Evolutionary conservation across 2,888 invertebrate species (phyloP), one percentile per base, ranked within the genome.

Genomic region (Dinocampus coccinellae): DNA sequence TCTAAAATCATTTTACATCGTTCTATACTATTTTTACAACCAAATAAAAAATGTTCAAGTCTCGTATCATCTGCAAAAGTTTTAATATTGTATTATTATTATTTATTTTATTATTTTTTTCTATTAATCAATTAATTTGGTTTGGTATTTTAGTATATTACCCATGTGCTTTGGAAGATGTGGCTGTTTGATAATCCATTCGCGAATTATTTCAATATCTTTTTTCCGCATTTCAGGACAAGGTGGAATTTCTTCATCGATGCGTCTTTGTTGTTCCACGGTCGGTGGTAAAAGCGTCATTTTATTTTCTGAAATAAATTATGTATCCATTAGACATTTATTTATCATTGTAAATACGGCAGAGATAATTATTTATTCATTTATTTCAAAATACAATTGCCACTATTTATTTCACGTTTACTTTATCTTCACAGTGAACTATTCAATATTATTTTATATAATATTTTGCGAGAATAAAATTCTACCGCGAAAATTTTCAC

Each of bases 11-110:
- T 76, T 77, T 88, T 88, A 67, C 87, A 86, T 68, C 84, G 78
- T 66, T 88, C 88, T 11, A 87, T 73, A 72, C 85, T 88, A 76
- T 87, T 87, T 76, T 88, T 88, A 75, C 88, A 88, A 2, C 88
- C 85, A 62, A 85, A 87, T 26, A 88, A 77, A 72, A 88, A 88
- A 52, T 83, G 82, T 62, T 85, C 86, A 61, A 88, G 74, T 73
- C 84, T 83, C 3, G 68, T 76, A 16, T 88, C 86, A 60, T 88
- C 88, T 88, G 76, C 3, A 52, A 68, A 70, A 63, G 24, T n/a
- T 60, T 53, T 63, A 47, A 11, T 24, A 20, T 42, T 13, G 39
- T 72, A n/a, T 13, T 36, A 36, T 13, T 36, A n/a, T 39, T 33
- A n/a, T n/a, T n/a, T n/a, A n/a, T n/a, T n/a, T n/a, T n/a, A n/a